phyloP scores from a whole-genome alignment of 2,888 invertebrate species.

The Drosophila algonquin region DNA sequence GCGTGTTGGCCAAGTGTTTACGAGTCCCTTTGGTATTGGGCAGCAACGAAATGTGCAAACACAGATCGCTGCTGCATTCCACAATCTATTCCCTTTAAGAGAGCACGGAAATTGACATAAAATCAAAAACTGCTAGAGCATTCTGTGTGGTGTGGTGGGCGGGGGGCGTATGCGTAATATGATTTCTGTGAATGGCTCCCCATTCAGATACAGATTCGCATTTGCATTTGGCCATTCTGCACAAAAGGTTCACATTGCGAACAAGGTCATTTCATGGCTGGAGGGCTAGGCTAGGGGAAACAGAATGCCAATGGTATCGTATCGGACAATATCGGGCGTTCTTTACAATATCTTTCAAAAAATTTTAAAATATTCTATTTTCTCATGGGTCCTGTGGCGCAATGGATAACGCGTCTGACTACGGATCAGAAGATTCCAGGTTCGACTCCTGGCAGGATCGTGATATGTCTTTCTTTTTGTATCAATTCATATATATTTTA shows the following conservation, averaged over 20 bases:
- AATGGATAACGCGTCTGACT: constrained; percentile 84
- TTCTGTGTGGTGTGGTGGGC: constrained; percentile 23
- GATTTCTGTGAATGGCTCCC: constrained; percentile 37
- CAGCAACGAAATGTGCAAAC: constrained; percentile 48
- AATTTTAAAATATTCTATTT: no score
- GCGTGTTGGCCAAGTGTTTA: constrained; percentile 54
- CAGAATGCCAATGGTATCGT: background rate
- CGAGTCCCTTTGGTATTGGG: constrained; percentile 51
- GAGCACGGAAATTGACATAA: constrained; percentile 33
- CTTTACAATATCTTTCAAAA: background rate
- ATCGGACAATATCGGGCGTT: background rate
- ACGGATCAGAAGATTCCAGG: constrained; percentile 84
- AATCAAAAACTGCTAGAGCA: constrained; percentile 43
- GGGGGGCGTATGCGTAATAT: constrained; percentile 35
- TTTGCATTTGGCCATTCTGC: constrained; percentile 28
- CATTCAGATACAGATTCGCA: constrained; percentile 32
- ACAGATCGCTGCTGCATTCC: constrained; percentile 40
- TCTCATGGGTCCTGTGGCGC: constrained; percentile 81
- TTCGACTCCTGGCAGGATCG: constrained; percentile 85
- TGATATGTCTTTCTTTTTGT: no score
- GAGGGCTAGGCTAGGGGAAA: background rate
- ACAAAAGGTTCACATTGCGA: constrained; percentile 11
- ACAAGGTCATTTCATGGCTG: constrained; percentile 23
- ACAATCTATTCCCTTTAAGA: background rate
- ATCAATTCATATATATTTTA: no score